These are phyloP conservation scores for Geococcyx californianus DNA, from an alignment of 2,113 vertebrate species.

Conservation along the genomic window DNA sequence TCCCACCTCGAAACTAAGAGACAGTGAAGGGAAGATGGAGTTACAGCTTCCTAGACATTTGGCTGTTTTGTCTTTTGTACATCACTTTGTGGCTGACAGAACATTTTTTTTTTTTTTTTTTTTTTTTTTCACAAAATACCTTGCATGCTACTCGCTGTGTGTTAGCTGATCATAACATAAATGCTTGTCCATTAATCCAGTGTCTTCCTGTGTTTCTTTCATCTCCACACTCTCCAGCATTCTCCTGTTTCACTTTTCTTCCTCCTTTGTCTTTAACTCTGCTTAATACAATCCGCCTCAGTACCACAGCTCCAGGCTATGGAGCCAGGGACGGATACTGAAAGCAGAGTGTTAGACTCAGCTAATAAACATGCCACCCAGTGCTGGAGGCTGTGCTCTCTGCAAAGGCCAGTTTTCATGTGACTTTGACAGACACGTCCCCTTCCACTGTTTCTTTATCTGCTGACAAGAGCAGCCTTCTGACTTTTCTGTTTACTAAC, in stretches of 20 bases:
- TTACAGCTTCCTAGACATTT: slow-evolving; percentile 46
- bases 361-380: neutral
- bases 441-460: neutral
- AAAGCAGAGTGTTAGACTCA: neutral
- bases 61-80: slow-evolving; percentile 17
- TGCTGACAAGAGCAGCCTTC: neutral
- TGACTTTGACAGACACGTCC: neutral
- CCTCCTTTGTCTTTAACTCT: slow-evolving; percentile 4
- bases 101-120: neutral
- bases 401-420: neutral
- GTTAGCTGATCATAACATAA: slow-evolving; percentile 58
- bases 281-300: neutral
- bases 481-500: neutral
- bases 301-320: neutral
- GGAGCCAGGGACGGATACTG: neutral
- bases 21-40: slow-evolving; percentile 37
- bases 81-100: slow-evolving; percentile 40
- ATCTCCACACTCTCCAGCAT: neutral
- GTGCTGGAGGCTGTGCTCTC: neutral
- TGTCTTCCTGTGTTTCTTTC: slow-evolving; percentile 57
- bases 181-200: slow-evolving; percentile 47
- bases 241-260: slow-evolving; percentile 54
- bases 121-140: slow-evolving; percentile 13
- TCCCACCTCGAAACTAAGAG: neutral
- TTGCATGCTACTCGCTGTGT: slow-evolving; percentile 41